Base-by-base conservation (phyloP, 2,888 invertebrate genomes). In the Criorhina ranunculi region DNA sequence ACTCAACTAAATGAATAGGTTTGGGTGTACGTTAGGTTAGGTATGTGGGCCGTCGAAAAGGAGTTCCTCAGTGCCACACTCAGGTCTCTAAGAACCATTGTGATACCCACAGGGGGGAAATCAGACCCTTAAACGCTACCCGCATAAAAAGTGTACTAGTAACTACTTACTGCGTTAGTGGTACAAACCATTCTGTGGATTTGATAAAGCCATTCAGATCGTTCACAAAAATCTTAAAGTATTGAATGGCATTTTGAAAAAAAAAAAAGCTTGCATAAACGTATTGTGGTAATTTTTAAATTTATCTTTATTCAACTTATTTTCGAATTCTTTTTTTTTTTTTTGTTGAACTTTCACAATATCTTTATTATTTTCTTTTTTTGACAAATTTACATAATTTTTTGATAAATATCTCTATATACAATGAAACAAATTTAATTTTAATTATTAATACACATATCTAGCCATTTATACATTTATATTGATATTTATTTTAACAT, bases 401-500 rank as follows among this genome's bases (percentile, higher is more conserved):
- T 53, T 53, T 19, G 15, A 51, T 72, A 53, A 31, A 44, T 40
- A 46, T 46, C 19, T 17, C 12, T 75, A 66, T 75, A 40, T 75
- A 75, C 75, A 75, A 19, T 75, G 15, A 29, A 66, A 49, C 55
- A 29, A 31, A 44, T 12, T 60, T 31, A 24, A 12, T 11, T 75
- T 46, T 29, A 42, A 51, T 44, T 53, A 42, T 60, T 53, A 35
- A 29, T 60, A 69, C 64, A 77, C n/a, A 57, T 57, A 57, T 70
- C 46, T 62, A 70, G 46, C 64, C 53, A 64, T 64, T 57, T 76
- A 70, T 15, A 53, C 69, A 70, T 76, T 46, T 51, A 57, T 70
- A 69, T 46, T 46, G 17, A 55, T 62, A 49, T 42, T 67, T 4
- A 24, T 24, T 49, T 46, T 49, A 62, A 81, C 62, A 64, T 40